phyloP scores from a whole-genome alignment of 1,140 invertebrate genomes.

The Cherax quadricarinatus region DNA sequence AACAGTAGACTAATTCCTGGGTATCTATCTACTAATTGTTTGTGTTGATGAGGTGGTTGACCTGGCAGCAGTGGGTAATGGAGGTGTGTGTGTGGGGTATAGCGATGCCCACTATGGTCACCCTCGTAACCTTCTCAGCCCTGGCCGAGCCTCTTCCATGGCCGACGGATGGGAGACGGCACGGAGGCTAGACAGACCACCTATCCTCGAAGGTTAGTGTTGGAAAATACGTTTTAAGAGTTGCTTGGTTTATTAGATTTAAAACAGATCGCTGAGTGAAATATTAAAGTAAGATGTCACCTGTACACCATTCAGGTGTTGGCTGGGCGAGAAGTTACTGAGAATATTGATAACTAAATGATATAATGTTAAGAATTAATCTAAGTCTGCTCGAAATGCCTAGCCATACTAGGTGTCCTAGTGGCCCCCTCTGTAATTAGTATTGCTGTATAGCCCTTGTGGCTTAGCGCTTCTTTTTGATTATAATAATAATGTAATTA shows the following conservation, averaged over 20 bases:
- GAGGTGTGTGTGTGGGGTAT: slow-evolving; percentile 78
- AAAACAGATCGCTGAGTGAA: not conserved
- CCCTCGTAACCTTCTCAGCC: slow-evolving; percentile 81
- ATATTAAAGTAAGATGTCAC: not conserved
- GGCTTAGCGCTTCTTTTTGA: too few species aligned
- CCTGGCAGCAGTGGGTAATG: slow-evolving; percentile 1
- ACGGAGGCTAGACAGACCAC: slow-evolving; percentile 81
- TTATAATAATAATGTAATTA: too few species aligned
- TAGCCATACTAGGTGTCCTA: too few species aligned
- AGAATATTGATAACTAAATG: too few species aligned
- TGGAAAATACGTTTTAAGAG: not conserved
- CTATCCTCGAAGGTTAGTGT: slow-evolving; percentile 78
- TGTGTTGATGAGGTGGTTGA: slow-evolving; percentile 15
- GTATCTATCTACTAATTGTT: too few species aligned
- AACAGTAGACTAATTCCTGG: too few species aligned
- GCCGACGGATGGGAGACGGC: slow-evolving; percentile 85
- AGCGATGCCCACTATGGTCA: slow-evolving; percentile 84
- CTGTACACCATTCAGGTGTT: not conserved
- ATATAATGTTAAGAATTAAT: too few species aligned
- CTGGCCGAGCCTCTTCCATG: slow-evolving; percentile 79
- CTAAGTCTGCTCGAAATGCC: too few species aligned
- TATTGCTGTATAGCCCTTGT: too few species aligned
- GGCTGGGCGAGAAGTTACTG: not conserved
- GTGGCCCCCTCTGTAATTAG: too few species aligned
- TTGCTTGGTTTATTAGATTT: not conserved